A percentile compares a stretch with the other conserved stretches of the same genome.
Conservation (phyloP, 2,797 vertebrate genomes). For the Alectoris magna region DNA sequence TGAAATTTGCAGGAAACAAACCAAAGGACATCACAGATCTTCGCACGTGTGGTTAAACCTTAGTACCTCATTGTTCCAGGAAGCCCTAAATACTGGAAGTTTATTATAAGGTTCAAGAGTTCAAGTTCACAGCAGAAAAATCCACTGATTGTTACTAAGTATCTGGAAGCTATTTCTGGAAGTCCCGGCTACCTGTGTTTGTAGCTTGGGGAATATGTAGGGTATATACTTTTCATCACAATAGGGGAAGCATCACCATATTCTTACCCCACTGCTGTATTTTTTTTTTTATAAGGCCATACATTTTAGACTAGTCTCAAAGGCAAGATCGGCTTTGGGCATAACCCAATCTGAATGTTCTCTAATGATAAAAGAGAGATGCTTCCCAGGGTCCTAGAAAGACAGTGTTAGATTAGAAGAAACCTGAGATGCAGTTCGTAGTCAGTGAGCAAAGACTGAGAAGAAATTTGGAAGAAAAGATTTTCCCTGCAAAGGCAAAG, state of each 20-base stretch:
- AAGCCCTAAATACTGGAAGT: neutral
- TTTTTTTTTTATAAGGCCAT: neutral
- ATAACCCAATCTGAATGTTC: neutral
- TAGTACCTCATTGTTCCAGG: neutral
- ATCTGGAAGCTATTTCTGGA: neutral
- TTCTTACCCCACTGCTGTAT: neutral
- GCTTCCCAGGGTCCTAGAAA: neutral
- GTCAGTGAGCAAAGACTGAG: neutral
- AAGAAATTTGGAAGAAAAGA: neutral
- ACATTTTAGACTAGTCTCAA: neutral
- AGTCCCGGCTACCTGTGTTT: accelerated
- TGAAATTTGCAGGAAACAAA: neutral
- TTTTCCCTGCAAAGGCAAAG: neutral
- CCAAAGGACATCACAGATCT: neutral
- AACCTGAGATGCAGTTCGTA: neutral
- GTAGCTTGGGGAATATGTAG: neutral
- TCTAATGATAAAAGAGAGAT: neutral
- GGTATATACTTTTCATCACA: neutral
- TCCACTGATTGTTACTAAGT: neutral
- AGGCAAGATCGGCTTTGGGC: neutral
- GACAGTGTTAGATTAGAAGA: neutral
- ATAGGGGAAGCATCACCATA: neutral
- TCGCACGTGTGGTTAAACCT: neutral
- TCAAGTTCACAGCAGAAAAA: neutral
- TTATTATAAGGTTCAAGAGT: neutral